Evolutionary conservation across 2,888 invertebrate genomes (phyloP).

Genomic region (Osmoderma eremita): DNA sequence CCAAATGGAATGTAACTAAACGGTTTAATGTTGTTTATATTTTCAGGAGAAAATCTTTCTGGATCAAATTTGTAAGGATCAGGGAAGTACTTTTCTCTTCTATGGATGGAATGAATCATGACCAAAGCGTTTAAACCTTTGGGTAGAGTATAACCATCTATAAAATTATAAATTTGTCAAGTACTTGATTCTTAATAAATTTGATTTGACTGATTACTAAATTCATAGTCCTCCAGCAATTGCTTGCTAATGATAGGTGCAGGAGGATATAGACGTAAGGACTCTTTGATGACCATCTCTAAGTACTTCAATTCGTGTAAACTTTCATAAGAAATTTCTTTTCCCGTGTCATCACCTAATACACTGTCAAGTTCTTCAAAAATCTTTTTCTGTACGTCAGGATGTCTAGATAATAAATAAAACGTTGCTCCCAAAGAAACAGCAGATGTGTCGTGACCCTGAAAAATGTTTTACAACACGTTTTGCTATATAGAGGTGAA

Average conservation of each 20-base stretch:
- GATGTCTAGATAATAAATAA: constrained; percentile 62
- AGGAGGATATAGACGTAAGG: constrained; percentile 66
- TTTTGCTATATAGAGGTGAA: too few relatives aligned
- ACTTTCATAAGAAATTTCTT: constrained; percentile 55
- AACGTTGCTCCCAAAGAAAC: constrained; percentile 63
- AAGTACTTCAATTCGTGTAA: constrained; percentile 67
- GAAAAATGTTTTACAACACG: too few relatives aligned
- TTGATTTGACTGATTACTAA: constrained; percentile 49
- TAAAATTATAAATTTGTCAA: not conserved
- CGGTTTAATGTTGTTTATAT: constrained; percentile 51
- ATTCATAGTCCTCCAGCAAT: constrained; percentile 60
- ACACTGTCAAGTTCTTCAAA: constrained; percentile 59
- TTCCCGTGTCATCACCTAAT: constrained; percentile 53
- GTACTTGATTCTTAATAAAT: not conserved
- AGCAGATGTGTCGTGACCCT: constrained; percentile 66
- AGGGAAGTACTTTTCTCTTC: constrained; percentile 62
- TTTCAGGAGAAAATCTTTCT: constrained; percentile 57
- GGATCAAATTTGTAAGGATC: constrained; percentile 60
- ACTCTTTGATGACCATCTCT: constrained; percentile 67
- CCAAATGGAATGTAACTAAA: constrained; percentile 58
- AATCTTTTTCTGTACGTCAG: constrained; percentile 61
- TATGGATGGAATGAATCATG: constrained; percentile 54
- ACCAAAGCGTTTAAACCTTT: constrained; percentile 40
- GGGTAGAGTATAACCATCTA: constrained; percentile 41
- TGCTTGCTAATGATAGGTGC: constrained; percentile 66